Evolutionary conservation across 2,888 invertebrate genomes (phyloP).

Genomic region (Microdon myrmicae): DNA sequence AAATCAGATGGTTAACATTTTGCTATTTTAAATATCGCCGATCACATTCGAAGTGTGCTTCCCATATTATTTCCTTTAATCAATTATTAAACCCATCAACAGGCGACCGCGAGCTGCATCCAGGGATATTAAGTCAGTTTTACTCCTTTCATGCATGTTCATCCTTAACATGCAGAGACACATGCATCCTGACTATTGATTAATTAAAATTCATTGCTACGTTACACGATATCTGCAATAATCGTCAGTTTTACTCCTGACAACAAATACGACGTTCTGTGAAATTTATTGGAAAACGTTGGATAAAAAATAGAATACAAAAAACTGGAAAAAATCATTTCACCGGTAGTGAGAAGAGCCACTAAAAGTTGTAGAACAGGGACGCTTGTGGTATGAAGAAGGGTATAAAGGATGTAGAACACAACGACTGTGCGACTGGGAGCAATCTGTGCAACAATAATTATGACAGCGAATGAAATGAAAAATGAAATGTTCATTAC

Average conservation of each 20-base stretch:
- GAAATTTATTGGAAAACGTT: conserved; percentile 23
- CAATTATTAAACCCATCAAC: conserved; percentile 47
- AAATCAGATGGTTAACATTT: too few species aligned
- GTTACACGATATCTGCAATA: conserved; percentile 44
- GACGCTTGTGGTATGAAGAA: conserved; percentile 19
- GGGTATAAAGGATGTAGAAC: conserved; percentile 7
- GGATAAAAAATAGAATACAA: too few species aligned
- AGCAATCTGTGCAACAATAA: background rate
- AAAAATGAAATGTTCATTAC: conserved; percentile 18
- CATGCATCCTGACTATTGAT: conserved; percentile 39
- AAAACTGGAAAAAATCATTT: too few species aligned
- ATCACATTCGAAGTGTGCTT: conserved; percentile 40
- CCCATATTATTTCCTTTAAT: conserved; percentile 49
- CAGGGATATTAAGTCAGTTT: conserved; percentile 9
- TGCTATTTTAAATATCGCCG: conserved; percentile 40
- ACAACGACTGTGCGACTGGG: background rate
- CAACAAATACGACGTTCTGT: conserved; percentile 33
- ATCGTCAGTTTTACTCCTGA: conserved; percentile 45
- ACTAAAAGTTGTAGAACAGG: conserved; percentile 29
- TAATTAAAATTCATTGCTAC: conserved; percentile 49
- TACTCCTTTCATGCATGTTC: conserved; percentile 7
- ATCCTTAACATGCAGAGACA: conserved; percentile 9
- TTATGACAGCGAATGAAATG: background rate
- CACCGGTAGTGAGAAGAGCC: too few species aligned
- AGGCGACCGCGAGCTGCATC: conserved; percentile 1